Evolutionary conservation across 2,113 vertebrate species (phyloP).

Genomic region (Gopherus flavomarginatus): DNA sequence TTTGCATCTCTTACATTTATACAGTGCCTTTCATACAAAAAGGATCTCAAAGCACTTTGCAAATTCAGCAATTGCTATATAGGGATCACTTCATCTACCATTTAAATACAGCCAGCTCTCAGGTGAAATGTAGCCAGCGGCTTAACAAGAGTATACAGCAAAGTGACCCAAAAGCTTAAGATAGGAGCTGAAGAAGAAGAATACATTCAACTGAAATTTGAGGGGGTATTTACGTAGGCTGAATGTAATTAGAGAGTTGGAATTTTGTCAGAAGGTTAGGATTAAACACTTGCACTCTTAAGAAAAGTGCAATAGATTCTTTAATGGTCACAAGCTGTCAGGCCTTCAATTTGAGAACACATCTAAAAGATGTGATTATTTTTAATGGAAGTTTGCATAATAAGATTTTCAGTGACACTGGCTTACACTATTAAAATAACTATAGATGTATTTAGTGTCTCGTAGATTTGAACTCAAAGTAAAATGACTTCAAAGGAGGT

Average conservation of each 20-base stretch:
- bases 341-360: background rate
- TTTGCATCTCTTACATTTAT: background rate
- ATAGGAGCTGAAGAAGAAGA: background rate
- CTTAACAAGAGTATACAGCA: background rate
- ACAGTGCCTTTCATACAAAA: background rate
- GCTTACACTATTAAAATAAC: background rate
- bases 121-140: background rate
- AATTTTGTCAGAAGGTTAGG: background rate
- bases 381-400: background rate
- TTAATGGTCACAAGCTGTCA: background rate
- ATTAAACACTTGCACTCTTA: background rate
- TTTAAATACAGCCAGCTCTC: background rate
- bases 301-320: background rate
- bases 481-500: background rate
- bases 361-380: background rate
- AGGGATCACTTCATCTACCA: background rate
- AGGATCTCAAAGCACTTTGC: background rate
- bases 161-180: background rate
- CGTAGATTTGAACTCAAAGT: background rate
- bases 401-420: background rate
- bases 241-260: background rate
- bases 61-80: background rate
- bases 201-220: background rate
- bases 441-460: background rate
- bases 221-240: background rate